Evolutionary conservation across 35 echinoderm and acorn worm genomes (phyloP).

Genomic region (Lytechinus variegatus): DNA sequence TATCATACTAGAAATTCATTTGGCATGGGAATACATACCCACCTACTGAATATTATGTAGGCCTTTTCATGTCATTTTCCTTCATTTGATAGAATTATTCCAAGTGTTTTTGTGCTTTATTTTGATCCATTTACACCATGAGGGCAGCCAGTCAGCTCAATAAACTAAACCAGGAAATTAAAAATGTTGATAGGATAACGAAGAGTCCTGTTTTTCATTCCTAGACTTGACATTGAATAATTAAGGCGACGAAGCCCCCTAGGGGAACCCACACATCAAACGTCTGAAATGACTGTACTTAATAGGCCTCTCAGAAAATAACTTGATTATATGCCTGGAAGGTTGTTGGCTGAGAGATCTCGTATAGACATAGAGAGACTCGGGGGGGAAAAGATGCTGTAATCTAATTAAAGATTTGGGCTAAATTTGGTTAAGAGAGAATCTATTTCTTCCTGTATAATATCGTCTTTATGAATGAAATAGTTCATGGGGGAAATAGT

Average conservation of each 20-base stretch:
- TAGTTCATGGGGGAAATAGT: neutral
- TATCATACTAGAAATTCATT: neutral
- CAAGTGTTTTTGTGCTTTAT: neutral
- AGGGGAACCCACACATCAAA: neutral
- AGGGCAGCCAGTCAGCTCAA: neutral
- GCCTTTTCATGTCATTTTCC: neutral
- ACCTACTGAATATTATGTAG: neutral
- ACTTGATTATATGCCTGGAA: neutral
- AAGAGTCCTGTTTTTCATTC: neutral
- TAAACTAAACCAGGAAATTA: neutral
- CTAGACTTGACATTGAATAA: neutral
- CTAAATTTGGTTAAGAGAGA: neutral
- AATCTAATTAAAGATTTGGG: constrained; percentile 5
- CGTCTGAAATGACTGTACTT: neutral
- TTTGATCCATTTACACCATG: neutral
- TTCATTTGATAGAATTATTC: neutral
- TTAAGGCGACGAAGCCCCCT: neutral
- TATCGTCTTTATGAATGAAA: neutral
- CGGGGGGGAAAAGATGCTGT: neutral
- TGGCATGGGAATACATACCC: neutral
- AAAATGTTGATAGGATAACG: neutral
- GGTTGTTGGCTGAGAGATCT: neutral
- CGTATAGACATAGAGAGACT: neutral
- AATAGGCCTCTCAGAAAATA: neutral
- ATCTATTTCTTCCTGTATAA: neutral